Evolutionary conservation across 1,140 invertebrate genomes (phyloP).

Genomic region (Zaprionus kolodkinae): DNA sequence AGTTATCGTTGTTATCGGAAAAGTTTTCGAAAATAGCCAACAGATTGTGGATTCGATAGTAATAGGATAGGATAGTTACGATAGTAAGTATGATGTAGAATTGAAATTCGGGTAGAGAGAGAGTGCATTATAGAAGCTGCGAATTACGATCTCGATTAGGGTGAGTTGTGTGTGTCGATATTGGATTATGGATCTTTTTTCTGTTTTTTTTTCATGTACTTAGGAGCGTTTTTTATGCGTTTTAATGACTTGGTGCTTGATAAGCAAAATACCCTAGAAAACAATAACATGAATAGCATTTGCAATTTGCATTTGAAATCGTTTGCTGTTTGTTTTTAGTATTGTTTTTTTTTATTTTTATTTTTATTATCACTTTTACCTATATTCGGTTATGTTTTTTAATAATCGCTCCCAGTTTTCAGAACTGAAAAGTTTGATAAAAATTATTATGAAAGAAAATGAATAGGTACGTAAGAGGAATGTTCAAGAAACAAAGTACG

Average conservation of each 20-base stretch:
- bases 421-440: slow-evolving; percentile 83
- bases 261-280: slow-evolving; percentile 50
- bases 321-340: slow-evolving; percentile 54
- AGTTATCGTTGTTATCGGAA: slow-evolving; percentile 44
- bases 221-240: slow-evolving; percentile 41
- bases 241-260: slow-evolving; percentile 44
- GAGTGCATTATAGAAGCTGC: slow-evolving; percentile 62
- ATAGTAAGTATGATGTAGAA: slow-evolving; percentile 31
- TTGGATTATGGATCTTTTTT: neutral
- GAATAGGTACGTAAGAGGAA: slow-evolving; percentile 55
- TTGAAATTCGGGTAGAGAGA: slow-evolving; percentile 43
- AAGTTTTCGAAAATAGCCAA: slow-evolving; percentile 31
- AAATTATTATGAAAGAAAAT: slow-evolving; percentile 80
- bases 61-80: slow-evolving; percentile 38
- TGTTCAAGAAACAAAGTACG: slow-evolving; percentile 60
- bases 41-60: slow-evolving; percentile 27
- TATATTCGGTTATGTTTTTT: slow-evolving; percentile 85
- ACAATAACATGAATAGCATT: slow-evolving; percentile 55
- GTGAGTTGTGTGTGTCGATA: slow-evolving; percentile 33
- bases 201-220: slow-evolving; percentile 43
- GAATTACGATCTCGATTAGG: slow-evolving; percentile 60
- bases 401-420: slow-evolving; percentile 85
- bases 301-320: slow-evolving; percentile 58
- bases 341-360: slow-evolving; percentile 27
- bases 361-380: slow-evolving; percentile 75